Evolutionary conservation across 2,113 vertebrate species (phyloP), one percentile per base, ranked within the genome.

Genomic region (Passer montanus): DNA sequence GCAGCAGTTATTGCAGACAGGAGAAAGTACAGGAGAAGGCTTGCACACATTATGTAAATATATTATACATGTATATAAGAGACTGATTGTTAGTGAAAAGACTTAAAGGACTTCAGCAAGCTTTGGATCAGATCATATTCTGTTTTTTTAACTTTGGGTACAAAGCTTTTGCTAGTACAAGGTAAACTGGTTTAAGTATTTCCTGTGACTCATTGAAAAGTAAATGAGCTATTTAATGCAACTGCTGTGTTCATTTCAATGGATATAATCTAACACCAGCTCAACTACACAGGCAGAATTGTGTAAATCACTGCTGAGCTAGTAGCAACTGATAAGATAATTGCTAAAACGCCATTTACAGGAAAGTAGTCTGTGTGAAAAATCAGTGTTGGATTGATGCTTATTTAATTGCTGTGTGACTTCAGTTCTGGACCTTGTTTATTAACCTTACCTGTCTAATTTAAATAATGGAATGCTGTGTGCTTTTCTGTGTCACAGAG

Each of bases 181-280:
- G 84, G 86, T 63, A 92, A 96, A 89, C 26, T 41, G 58, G 26
- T 75, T 86, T 41, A 87, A 93, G 75, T 92, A 84, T 89, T 95
- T 96, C 88, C 90, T 89, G 80, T 97, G 95, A 97, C 56, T 96
- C 94, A 94, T 0, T 88, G 85, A 77, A 94, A 96, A 92, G 85
- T 81, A 97, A 96, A 97, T 63, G 80, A 86, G 41, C 35, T 86
- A 59, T 81, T 92, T 92, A 87, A 81, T 72, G 72, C 35, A 90
- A 79, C 41, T 75, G 30, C 55, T 58, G 9, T 5, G 28, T 81
- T 94, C 39, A n/a, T 93, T 90, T 93, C 85, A 91, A 53, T 20
- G 64, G 60, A 21, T 60, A 84, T 83, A 93, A 92, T 92, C 83
- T 87, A 89, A 78, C 28, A 75, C 18, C 52, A 62, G 84, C 28